Evolutionary conservation across 2,888 invertebrate genomes (phyloP).

Genomic region (Lingula anatina): DNA sequence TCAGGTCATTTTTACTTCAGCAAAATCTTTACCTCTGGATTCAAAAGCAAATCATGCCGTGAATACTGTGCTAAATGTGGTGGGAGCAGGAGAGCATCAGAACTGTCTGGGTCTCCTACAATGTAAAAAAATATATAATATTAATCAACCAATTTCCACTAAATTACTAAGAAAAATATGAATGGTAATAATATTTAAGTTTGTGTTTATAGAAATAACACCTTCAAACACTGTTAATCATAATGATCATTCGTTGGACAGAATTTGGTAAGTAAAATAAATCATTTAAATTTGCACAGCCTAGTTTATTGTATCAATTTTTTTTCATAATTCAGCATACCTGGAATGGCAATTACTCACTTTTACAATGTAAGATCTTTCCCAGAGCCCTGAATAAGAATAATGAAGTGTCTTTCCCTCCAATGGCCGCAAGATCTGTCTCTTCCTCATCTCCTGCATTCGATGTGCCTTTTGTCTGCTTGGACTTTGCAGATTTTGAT

Average conservation of each 20-base stretch:
- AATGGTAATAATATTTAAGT: no score
- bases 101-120: conserved; percentile 20
- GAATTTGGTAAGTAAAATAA: no score
- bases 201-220: no score
- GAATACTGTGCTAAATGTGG: conserved; percentile 31
- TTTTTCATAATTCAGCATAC: no score
- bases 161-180: neutral
- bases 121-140: conserved; percentile 1
- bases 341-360: conserved; percentile 33
- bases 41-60: conserved; percentile 34
- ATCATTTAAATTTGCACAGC: no score
- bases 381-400: conserved; percentile 55
- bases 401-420: conserved; percentile 49
- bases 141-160: neutral
- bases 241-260: no score
- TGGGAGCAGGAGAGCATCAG: conserved; percentile 26
- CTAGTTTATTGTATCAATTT: no score
- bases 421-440: conserved; percentile 24
- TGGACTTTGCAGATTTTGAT: conserved; percentile 2
- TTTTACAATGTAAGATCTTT: conserved; percentile 55
- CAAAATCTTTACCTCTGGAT: conserved; percentile 41
- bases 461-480: neutral
- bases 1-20: no score
- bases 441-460: conserved; percentile 3
- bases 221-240: no score